Base-by-base conservation (phyloP, 2,888 invertebrate species). In the Leuctra nigra region DNA sequence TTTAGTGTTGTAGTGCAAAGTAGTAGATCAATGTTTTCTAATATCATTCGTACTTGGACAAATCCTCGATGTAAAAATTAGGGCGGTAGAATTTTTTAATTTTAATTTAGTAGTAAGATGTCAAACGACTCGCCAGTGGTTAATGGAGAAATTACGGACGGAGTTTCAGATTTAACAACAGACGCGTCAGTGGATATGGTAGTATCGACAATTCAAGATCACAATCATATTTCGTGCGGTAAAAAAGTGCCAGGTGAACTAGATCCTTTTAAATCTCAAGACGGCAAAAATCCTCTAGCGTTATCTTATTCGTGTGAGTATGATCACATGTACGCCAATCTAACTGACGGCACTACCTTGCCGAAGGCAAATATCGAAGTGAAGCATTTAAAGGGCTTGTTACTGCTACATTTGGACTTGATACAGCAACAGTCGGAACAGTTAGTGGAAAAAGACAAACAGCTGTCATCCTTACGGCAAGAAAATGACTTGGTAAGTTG, bases 391-490 rank as follows among this genome's bases (percentile, higher is more conserved):
- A 90, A 91, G 73, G 86, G 88, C 63, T 81, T 93, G 68, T 75
- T 92, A 62, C 74, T 91, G 58, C 78, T 87, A 63, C 91, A 94
- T 70, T 76, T 93, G 66, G 91, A 93, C 72, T 75, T 93, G 61
- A 90, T 93, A 69, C 91, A 92, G 70, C 90, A 91, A 72, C 92
- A 93, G 73, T 89, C 89, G 67, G 91, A 92, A 67, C 82, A 86
- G 66, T 79, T 93, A 62, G 78, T 82, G 63, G 83, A 83, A 64
- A 89, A 87, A 72, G 91, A 93, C 65, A 88, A 86, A 69, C 76
- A 84, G 54, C 79, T 89, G 62, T 80, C 82, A 58, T 77, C 81
- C 55, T 74, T 91, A 33, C 80, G 81, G 67, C 81, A 83, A 66
- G 91, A 92, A 73, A 87, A 89, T 75, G 86, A 87, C 70, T 79